phyloP scores from a whole-genome alignment of 2,888 invertebrate species.

The Melinaea menophilus region DNA sequence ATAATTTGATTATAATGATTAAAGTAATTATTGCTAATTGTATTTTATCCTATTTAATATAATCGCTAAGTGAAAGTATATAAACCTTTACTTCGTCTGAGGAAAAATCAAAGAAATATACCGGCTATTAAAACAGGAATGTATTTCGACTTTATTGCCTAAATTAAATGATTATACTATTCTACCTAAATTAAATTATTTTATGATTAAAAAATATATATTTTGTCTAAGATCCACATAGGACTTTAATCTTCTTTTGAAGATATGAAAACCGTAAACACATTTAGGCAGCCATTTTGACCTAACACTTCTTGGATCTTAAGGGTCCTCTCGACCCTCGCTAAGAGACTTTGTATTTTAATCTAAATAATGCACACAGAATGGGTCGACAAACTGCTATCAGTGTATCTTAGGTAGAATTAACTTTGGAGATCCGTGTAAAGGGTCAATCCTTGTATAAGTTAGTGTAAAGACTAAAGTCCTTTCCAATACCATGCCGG shows the following conservation, averaged over 20 bases:
- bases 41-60: too few relatives aligned
- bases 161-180: too few relatives aligned
- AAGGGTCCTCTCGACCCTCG: conserved; percentile 5
- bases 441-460: neutral
- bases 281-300: conserved; percentile 26
- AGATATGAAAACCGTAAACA: conserved; percentile 20
- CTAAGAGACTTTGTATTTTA: conserved; percentile 5
- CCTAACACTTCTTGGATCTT: conserved; percentile 21
- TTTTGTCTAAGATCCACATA: neutral
- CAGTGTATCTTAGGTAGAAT: neutral
- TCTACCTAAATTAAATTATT: too few relatives aligned
- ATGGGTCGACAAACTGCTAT: conserved; percentile 2
- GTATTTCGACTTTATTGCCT: too few relatives aligned
- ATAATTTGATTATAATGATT: too few relatives aligned
- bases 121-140: too few relatives aligned
- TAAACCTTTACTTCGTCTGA: too few relatives aligned
- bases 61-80: too few relatives aligned
- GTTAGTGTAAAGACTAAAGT: neutral
- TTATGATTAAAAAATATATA: too few relatives aligned
- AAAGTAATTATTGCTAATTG: too few relatives aligned
- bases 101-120: too few relatives aligned
- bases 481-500: neutral
- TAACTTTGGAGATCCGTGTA: neutral
- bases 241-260: neutral
- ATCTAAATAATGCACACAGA: conserved; percentile 6